Percentiles rank a stretch among this genome's conserved stretches.
phyloP scores from a whole-genome alignment of 2,113 vertebrate species.

The Telmatochromis sp. region DNA sequence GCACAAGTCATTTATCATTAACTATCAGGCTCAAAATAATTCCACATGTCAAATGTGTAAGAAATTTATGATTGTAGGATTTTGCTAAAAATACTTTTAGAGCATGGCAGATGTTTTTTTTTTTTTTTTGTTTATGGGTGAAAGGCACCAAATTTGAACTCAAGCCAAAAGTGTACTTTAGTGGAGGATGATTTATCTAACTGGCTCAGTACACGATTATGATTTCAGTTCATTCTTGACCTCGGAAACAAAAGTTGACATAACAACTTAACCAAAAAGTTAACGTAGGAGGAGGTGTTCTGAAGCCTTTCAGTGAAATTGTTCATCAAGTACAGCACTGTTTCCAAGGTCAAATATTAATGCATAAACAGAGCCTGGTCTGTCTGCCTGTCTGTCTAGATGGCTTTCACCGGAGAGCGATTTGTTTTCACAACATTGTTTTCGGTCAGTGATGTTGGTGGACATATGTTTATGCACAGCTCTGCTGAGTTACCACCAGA shows the following conservation, averaged over 20 bases:
- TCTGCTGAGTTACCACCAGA: background rate
- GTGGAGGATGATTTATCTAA: background rate
- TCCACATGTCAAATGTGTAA: background rate
- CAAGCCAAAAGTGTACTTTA: slow-evolving; percentile 27
- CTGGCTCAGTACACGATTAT: background rate
- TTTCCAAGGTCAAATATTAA: background rate
- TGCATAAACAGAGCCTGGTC: background rate
- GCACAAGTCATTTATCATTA: background rate
- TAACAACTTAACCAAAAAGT: background rate
- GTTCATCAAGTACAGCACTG: background rate
- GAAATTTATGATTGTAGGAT: background rate
- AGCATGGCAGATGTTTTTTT: background rate
- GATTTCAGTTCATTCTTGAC: background rate
- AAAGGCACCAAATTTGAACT: background rate
- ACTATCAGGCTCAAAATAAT: background rate
- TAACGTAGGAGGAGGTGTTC: background rate
- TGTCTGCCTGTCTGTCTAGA: background rate
- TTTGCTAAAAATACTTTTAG: slow-evolving; percentile 25
- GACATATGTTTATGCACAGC: background rate
- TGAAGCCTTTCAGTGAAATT: background rate
- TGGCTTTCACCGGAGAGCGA: background rate
- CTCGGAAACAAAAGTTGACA: background rate
- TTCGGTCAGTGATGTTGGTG: accelerated
- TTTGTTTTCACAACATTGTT: background rate
- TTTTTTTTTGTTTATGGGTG: background rate